These are phyloP conservation scores for Oryzaephilus surinamensis DNA, from an alignment of 1,140 invertebrate species.

Conservation along the genomic window DNA sequence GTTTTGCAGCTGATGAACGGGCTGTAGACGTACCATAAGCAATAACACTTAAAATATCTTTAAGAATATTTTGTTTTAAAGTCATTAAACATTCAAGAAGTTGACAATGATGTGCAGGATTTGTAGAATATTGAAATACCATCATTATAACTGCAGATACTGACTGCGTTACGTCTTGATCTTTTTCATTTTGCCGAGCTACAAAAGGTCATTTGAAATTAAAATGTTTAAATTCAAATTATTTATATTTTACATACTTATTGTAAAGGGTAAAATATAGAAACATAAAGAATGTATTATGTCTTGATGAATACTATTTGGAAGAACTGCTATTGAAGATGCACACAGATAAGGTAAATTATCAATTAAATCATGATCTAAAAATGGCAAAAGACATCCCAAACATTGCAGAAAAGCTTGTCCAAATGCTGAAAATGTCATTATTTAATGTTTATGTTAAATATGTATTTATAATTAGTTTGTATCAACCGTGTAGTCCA, in stretches of 20 bases:
- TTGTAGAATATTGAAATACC: constrained; percentile 91
- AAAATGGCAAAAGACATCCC: constrained; percentile 86
- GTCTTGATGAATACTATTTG: constrained; percentile 82
- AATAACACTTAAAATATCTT: constrained; percentile 91
- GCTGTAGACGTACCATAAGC: constrained; percentile 92
- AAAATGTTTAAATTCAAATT: background rate
- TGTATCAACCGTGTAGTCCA: constrained; percentile 48
- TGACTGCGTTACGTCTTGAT: constrained; percentile 83
- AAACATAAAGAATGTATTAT: constrained; percentile 92
- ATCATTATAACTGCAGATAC: constrained; percentile 94
- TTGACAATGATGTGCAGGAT: constrained; percentile 88
- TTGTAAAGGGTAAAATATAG: constrained; percentile 92
- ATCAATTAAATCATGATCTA: constrained; percentile 93
- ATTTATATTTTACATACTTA: constrained; percentile 51
- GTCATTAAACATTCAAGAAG: constrained; percentile 91
- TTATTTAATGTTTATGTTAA: too few relatives aligned
- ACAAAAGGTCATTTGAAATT: constrained; percentile 15
- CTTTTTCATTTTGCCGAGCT: constrained; percentile 59
- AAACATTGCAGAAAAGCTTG: constrained; percentile 82
- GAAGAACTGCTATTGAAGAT: constrained; percentile 85
- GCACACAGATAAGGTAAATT: constrained; percentile 90
- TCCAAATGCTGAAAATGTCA: constrained; percentile 66
- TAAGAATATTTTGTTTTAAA: constrained; percentile 75
- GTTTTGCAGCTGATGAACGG: constrained; percentile 83
- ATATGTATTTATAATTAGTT: background rate